Percentiles rank a stretch among this genome's conserved stretches.
Evolutionary conservation across 1,140 invertebrate species (phyloP).

Genomic region (Dendroctonus valens): DNA sequence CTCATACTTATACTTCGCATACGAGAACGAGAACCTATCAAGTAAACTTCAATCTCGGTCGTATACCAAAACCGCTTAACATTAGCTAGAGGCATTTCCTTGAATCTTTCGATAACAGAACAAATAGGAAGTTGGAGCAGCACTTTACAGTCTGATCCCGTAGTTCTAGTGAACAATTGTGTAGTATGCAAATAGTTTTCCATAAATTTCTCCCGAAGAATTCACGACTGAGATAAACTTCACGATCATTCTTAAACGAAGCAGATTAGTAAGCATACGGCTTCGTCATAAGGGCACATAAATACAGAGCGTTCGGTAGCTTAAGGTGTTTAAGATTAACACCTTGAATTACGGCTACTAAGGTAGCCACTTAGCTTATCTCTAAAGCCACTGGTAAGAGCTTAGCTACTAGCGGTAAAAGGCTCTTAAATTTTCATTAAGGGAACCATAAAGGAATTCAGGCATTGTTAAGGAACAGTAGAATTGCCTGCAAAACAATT

Average conservation of each 20-base stretch:
- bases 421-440: slow-evolving; percentile 33
- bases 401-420: slow-evolving; percentile 24
- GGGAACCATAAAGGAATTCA: slow-evolving; percentile 16
- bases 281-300: slow-evolving; percentile 28
- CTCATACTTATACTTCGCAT: too few species aligned
- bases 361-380: slow-evolving; percentile 33
- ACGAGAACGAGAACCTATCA: too few species aligned
- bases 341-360: slow-evolving; percentile 32
- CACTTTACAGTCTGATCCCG: not conserved
- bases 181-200: slow-evolving; percentile 27
- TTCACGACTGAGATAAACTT: slow-evolving; percentile 23
- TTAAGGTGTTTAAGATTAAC: slow-evolving; percentile 34
- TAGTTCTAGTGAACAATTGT: slow-evolving; percentile 26
- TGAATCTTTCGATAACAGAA: too few species aligned
- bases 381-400: slow-evolving; percentile 20
- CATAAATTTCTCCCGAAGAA: slow-evolving; percentile 28
- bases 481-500: too few species aligned
- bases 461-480: slow-evolving; percentile 15
- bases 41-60: too few species aligned
- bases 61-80: too few species aligned
- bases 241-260: slow-evolving; percentile 17
- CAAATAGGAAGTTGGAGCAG: too few species aligned
- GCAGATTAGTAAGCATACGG: slow-evolving; percentile 24
- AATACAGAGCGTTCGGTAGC: slow-evolving; percentile 30
- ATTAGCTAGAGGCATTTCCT: too few species aligned